A percentile compares a stretch with the other conserved stretches of the same genome.
Conservation (phyloP, 1,140 invertebrate genomes). For the Bombus turneri region DNA sequence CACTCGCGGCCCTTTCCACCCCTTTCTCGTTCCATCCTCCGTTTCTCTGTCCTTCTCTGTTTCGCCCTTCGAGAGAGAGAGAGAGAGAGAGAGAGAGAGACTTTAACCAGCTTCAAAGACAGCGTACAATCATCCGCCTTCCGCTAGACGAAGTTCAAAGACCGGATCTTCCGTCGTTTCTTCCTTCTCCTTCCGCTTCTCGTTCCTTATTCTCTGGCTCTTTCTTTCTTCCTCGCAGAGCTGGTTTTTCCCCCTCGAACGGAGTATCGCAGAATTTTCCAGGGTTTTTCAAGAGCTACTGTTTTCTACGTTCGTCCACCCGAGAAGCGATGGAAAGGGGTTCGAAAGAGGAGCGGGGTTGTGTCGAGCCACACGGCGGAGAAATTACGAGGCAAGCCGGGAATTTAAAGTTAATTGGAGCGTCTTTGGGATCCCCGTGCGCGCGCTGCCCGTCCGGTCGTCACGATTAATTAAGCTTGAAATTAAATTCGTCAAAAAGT, state of each 20-base stretch:
- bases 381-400: background rate
- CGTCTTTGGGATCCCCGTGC: background rate
- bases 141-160: slow-evolving; percentile 60
- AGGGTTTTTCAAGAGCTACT: background rate
- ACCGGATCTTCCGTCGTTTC: slow-evolving; percentile 56
- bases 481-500: slow-evolving; percentile 42
- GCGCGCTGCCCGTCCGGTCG: background rate
- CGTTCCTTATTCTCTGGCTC: background rate
- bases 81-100: slow-evolving; percentile 47
- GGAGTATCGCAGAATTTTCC: slow-evolving; percentile 11
- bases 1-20: slow-evolving; percentile 55
- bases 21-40: background rate
- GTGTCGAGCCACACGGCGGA: background rate
- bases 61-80: slow-evolving; percentile 58
- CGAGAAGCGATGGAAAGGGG: background rate
- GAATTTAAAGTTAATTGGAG: slow-evolving; percentile 32
- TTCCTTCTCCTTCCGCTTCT: background rate
- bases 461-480: slow-evolving; percentile 41
- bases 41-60: slow-evolving; percentile 9
- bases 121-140: slow-evolving; percentile 63
- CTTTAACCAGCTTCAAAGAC: slow-evolving; percentile 67
- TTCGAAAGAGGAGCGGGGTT: background rate
- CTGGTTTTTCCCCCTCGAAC: background rate
- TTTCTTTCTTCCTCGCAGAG: background rate
- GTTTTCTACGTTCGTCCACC: slow-evolving; percentile 14